phyloP scores from a whole-genome alignment of 2,113 vertebrate genomes.

The Gnathonemus echidnorhynchus region DNA sequence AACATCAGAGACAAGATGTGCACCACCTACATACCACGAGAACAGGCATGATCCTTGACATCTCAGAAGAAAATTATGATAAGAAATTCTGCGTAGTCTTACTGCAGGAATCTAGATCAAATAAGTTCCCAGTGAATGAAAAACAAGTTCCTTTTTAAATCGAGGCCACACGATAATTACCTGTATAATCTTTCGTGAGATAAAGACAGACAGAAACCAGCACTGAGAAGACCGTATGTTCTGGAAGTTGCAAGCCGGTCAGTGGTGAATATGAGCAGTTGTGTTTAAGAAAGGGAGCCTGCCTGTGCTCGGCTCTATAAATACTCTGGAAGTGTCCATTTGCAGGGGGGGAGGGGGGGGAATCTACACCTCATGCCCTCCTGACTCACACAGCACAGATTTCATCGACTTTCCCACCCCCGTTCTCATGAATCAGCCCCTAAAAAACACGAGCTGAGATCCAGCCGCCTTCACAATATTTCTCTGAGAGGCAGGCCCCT shows the following conservation, averaged over 20 bases:
- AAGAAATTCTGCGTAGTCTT: not conserved
- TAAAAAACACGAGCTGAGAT: slow-evolving; percentile 20
- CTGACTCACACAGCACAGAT: slow-evolving; percentile 28
- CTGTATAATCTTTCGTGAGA: slow-evolving; percentile 29
- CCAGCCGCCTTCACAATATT: not conserved
- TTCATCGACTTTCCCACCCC: slow-evolving; percentile 20
- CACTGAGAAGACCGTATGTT: slow-evolving; percentile 12
- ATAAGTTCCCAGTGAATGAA: not conserved
- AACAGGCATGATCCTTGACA: not conserved
- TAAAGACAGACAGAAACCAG: slow-evolving; percentile 10
- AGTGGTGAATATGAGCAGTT: slow-evolving; percentile 30
- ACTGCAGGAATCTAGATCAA: not conserved
- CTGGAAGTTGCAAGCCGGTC: slow-evolving; percentile 33
- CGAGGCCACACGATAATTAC: slow-evolving; percentile 30
- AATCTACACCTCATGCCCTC: slow-evolving; percentile 40
- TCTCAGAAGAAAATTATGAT: not conserved
- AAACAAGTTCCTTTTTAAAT: not conserved
- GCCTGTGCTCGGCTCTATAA: slow-evolving; percentile 54
- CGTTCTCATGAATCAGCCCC: not conserved
- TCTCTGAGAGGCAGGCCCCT: not conserved
- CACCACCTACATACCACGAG: not conserved
- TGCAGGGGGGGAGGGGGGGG: slow-evolving; percentile 28
- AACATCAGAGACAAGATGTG: not conserved
- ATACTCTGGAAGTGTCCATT: slow-evolving; percentile 65
- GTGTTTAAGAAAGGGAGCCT: slow-evolving; percentile 47